Percentiles rank a stretch among this genome's conserved stretches.
These are phyloP conservation scores for Chloroceryle aenea DNA, from an alignment of 2,113 vertebrate genomes.

Conservation along the genomic window DNA sequence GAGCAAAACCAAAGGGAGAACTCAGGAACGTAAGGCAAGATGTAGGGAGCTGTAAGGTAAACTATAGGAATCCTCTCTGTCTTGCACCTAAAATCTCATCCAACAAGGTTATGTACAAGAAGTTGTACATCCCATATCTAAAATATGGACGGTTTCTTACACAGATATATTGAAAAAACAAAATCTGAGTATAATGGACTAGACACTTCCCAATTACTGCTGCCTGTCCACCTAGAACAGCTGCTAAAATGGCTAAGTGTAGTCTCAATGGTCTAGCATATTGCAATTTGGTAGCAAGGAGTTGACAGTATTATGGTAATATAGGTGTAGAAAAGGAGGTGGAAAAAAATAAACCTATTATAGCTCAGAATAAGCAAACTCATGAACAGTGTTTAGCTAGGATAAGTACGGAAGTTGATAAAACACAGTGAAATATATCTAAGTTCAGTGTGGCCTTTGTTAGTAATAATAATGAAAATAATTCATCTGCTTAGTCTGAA, in stretches of 20 bases:
- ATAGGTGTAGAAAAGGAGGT: not conserved
- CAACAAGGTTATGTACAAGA: not conserved
- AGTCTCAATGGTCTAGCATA: not conserved
- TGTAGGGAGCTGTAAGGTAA: not conserved
- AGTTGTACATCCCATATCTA: not conserved
- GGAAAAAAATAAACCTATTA: not conserved
- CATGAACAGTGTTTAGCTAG: not conserved
- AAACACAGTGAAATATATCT: not conserved
- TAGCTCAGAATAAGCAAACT: not conserved
- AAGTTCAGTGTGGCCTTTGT: not conserved
- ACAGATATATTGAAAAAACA: not conserved
- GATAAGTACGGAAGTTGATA: not conserved
- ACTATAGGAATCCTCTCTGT: not conserved
- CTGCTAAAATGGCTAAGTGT: not conserved
- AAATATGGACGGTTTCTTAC: not conserved
- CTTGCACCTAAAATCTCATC: not conserved
- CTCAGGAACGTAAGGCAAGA: too few species aligned
- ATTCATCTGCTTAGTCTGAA: not conserved
- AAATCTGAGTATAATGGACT: not conserved
- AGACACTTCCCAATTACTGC: not conserved
- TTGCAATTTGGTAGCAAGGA: not conserved
- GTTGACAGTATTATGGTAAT: not conserved
- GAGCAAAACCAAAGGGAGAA: not conserved
- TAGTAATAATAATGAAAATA: not conserved
- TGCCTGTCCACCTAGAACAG: not conserved